These are phyloP conservation scores for Diorhabda elongata DNA, from an alignment of 1,140 invertebrate species.

Conservation along the genomic window DNA sequence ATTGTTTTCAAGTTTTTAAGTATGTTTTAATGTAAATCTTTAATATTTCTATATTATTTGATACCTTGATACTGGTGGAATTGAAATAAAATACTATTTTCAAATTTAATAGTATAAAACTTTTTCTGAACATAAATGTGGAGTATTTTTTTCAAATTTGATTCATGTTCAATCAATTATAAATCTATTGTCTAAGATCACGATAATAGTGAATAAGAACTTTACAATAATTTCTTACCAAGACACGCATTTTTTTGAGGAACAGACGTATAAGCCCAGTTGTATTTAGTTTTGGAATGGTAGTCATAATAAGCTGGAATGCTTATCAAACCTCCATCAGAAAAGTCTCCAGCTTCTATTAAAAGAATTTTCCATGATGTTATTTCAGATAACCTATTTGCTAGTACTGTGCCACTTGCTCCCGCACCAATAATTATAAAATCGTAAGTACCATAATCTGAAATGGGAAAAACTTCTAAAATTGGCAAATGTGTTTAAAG, in stretches of 20 bases:
- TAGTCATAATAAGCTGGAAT: constrained; percentile 58
- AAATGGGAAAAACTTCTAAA: constrained; percentile 25
- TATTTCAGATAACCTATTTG: constrained; percentile 52
- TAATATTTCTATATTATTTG: too few species aligned
- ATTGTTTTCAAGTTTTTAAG: too few species aligned
- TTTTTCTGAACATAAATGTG: background rate
- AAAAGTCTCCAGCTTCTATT: constrained; percentile 60
- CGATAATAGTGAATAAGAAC: background rate
- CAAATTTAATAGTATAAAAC: background rate
- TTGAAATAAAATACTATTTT: background rate
- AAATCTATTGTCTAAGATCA: background rate
- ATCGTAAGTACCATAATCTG: constrained; percentile 46
- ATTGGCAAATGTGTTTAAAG: too few species aligned
- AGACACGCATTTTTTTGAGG: constrained; percentile 24
- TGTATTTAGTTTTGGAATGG: constrained; percentile 53
- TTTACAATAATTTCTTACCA: constrained; percentile 11
- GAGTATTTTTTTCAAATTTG: background rate
- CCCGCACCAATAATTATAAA: constrained; percentile 60
- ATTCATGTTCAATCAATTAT: background rate
- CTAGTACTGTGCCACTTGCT: constrained; percentile 60
- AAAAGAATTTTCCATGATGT: constrained; percentile 51
- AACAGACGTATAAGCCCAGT: constrained; percentile 68
- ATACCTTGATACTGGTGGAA: background rate
- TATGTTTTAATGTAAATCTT: too few species aligned
- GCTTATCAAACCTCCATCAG: constrained; percentile 59